Evolutionary conservation across 2,797 vertebrate genomes (phyloP).

Genomic region (Orestias chungarensis): DNA sequence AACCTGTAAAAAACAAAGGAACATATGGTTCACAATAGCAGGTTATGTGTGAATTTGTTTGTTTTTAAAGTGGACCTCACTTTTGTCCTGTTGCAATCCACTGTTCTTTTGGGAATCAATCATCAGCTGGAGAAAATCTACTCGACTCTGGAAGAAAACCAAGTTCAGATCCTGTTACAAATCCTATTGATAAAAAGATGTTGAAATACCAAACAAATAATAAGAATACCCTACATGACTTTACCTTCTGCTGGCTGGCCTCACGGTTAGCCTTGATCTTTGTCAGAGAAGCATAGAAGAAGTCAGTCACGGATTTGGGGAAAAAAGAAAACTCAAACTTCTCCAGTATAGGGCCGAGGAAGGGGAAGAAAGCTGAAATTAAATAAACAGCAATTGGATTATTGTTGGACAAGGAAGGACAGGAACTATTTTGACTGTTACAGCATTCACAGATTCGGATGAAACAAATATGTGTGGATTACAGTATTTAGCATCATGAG

Average conservation of each 20-base stretch:
- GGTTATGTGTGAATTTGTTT: conserved; percentile 33
- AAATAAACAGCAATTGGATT: neutral
- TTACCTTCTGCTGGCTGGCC: conserved; percentile 49
- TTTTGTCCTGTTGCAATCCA: conserved; percentile 40
- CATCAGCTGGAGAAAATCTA: conserved; percentile 89
- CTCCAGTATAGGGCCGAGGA: conserved; percentile 67
- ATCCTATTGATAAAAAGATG: neutral
- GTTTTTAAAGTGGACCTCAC: conserved; percentile 15
- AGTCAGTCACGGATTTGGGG: conserved; percentile 61
- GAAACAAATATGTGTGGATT: no score
- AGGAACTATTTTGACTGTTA: neutral
- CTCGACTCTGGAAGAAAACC: conserved; percentile 51
- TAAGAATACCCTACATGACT: accelerated
- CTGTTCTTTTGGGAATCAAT: conserved; percentile 78
- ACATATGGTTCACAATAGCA: neutral
- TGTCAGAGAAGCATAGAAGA: conserved; percentile 71
- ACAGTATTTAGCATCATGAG: no score
- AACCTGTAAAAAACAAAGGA: conserved; percentile 61
- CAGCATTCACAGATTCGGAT: neutral
- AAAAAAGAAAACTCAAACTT: conserved; percentile 75
- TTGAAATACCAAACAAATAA: neutral
- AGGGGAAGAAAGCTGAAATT: conserved; percentile 77
- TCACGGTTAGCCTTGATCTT: conserved; percentile 76
- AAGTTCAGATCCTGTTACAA: neutral
- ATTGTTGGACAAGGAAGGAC: neutral